phyloP scores from a whole-genome alignment of 2,888 invertebrate genomes.

The Altica lythri region DNA sequence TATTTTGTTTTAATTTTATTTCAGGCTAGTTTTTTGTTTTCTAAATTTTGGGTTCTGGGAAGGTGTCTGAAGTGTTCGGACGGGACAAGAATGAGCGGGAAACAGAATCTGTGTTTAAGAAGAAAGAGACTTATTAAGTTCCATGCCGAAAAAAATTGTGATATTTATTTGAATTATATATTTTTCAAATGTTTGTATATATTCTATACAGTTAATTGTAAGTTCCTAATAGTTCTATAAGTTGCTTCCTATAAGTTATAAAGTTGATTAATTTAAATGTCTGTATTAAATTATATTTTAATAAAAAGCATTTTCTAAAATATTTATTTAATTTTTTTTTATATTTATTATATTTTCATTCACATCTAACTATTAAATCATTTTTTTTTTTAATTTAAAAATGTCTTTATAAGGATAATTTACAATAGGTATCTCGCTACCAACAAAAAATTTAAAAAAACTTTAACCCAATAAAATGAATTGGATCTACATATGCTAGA shows the following conservation, averaged over 20 bases:
- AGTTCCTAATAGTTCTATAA: slow-evolving; percentile 46
- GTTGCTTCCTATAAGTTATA: slow-evolving; percentile 40
- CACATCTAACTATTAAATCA: too few relatives aligned
- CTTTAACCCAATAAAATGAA: too few relatives aligned
- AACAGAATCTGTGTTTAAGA: slow-evolving; percentile 28
- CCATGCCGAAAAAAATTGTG: slow-evolving; percentile 38
- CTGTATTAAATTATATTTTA: slow-evolving; percentile 46
- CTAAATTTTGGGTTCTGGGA: slow-evolving; percentile 39
- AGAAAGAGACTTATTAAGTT: slow-evolving; percentile 37
- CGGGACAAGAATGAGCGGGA: slow-evolving; percentile 22
- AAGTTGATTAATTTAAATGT: slow-evolving; percentile 38
- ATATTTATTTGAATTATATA: slow-evolving; percentile 36
- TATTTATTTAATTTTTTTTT: too few relatives aligned
- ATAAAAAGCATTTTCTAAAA: slow-evolving; percentile 43
- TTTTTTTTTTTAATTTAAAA: too few relatives aligned
- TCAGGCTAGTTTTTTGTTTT: slow-evolving; percentile 45
- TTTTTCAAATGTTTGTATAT: slow-evolving; percentile 38
- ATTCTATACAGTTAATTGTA: slow-evolving; percentile 41
- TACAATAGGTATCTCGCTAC: too few relatives aligned
- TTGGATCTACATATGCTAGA: too few relatives aligned
- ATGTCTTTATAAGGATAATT: too few relatives aligned
- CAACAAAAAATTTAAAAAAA: too few relatives aligned
- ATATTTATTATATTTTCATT: too few relatives aligned
- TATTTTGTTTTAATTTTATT: slow-evolving; percentile 43
- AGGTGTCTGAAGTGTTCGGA: slow-evolving; percentile 29